A percentile compares a stretch with the other conserved stretches of the same genome.
Evolutionary conservation across 2,113 vertebrate species (phyloP).

Genomic region (Phasianus colchicus): DNA sequence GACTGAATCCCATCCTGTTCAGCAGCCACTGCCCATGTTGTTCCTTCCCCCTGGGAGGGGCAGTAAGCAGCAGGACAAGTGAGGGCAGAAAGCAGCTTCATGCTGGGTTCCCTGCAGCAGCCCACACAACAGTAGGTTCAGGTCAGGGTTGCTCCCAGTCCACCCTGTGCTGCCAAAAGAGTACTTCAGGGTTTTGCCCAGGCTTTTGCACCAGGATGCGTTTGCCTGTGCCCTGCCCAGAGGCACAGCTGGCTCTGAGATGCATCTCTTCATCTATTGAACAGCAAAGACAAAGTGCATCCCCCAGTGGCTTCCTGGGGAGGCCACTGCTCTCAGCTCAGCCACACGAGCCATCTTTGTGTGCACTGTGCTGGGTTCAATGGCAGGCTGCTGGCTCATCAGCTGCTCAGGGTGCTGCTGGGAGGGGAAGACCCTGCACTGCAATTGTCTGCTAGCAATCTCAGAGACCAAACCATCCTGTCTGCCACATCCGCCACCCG

Average conservation of each 20-base stretch:
- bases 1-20: not conserved
- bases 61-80: not conserved
- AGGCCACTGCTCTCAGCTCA: rapidly evolving
- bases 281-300: not conserved
- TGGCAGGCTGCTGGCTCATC: not conserved
- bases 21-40: not conserved
- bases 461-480: rapidly evolving
- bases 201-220: not conserved
- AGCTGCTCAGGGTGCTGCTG: rapidly evolving
- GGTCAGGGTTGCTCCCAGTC: no score
- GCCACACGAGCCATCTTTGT: no score
- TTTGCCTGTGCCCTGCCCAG: not conserved
- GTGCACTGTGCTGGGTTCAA: rapidly evolving
- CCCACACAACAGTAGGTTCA: no score
- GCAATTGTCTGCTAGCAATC: rapidly evolving
- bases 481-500: rapidly evolving
- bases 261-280: not conserved
- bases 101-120: rapidly evolving
- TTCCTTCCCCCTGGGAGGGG: not conserved
- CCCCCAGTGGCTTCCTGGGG: rapidly evolving
- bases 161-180: not conserved
- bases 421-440: rapidly evolving
- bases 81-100: not conserved
- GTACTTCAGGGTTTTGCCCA: not conserved
- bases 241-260: no score